These are phyloP conservation scores for Micrasema longulum DNA, from an alignment of 1,140 invertebrate species.

Conservation along the genomic window DNA sequence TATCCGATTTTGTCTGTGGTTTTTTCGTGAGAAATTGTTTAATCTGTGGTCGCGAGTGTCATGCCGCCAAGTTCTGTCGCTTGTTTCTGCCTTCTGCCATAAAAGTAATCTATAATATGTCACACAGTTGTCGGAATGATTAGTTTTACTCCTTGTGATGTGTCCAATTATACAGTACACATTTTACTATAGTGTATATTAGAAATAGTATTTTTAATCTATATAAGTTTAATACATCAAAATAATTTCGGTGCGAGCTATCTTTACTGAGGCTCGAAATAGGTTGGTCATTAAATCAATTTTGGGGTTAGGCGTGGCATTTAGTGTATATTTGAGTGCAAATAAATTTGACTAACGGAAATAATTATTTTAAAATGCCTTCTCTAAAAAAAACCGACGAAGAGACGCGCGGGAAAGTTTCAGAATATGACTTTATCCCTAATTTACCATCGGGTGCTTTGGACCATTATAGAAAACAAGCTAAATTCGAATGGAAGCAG, in stretches of 20 bases:
- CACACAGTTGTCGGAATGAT: conserved; percentile 17
- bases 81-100: neutral
- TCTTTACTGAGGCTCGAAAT: conserved; percentile 16
- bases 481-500: conserved; percentile 84
- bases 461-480: conserved; percentile 76
- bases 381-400: conserved; percentile 3
- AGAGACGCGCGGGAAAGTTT: neutral
- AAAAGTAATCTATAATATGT: conserved; percentile 20
- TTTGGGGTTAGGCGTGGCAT: conserved; percentile 49
- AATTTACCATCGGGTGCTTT: conserved; percentile 77
- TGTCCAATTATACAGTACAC: conserved; percentile 1
- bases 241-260: neutral
- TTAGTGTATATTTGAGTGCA: conserved; percentile 23
- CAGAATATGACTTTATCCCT: conserved; percentile 59
- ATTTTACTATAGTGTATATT: conserved; percentile 1
- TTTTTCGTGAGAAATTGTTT: too few relatives aligned
- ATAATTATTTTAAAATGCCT: conserved; percentile 28
- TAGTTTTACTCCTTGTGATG: neutral
- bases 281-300: conserved; percentile 38
- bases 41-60: conserved; percentile 18
- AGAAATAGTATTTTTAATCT: neutral
- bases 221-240: conserved; percentile 21
- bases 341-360: conserved; percentile 8
- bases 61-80: neutral
- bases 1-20: too few relatives aligned